Percentiles rank a stretch among this genome's conserved stretches.
Conservation (phyloP, 2,113 vertebrate species). For the Triplophysa tibetana region DNA sequence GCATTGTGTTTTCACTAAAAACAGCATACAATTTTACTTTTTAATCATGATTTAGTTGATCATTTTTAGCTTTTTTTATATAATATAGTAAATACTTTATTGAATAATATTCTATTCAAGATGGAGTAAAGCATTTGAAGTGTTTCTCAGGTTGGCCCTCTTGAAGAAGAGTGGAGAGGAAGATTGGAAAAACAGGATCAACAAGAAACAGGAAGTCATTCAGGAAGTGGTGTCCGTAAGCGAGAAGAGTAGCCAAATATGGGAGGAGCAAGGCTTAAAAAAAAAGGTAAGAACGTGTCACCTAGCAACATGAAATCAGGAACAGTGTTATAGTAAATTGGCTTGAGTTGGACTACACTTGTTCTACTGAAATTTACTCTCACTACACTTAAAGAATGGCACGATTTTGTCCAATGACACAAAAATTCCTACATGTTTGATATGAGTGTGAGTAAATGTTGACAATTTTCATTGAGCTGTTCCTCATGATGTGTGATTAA, state of each 20-base stretch:
- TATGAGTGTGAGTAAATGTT: not conserved
- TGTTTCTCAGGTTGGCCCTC: conserved; percentile 82
- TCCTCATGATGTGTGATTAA: not conserved
- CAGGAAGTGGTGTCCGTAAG: conserved; percentile 65
- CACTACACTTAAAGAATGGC: too few species aligned
- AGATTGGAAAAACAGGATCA: conserved; percentile 92
- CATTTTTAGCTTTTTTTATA: too few species aligned
- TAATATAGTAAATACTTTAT: too few species aligned
- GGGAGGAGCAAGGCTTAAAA: conserved; percentile 82
- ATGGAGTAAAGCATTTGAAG: not conserved
- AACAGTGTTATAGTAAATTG: not conserved
- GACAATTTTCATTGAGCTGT: not conserved
- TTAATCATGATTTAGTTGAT: too few species aligned
- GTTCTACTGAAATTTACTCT: too few species aligned
- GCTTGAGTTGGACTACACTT: not conserved
- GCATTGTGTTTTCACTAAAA: too few species aligned
- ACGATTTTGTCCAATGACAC: too few species aligned
- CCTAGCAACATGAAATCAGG: not conserved
- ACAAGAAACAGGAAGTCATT: conserved; percentile 86
- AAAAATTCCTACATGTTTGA: too few species aligned
- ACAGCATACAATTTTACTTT: too few species aligned
- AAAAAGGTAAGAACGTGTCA: conserved; percentile 78
- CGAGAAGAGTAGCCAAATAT: conserved; percentile 70
- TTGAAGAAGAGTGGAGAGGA: conserved; percentile 96
- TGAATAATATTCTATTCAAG: not conserved